Evolutionary conservation across 30 jellyfish, hydroid and myxozoan genomes (phyloP), one percentile per base, ranked within the genome.

Genomic region (Aurelia coerulea): DNA sequence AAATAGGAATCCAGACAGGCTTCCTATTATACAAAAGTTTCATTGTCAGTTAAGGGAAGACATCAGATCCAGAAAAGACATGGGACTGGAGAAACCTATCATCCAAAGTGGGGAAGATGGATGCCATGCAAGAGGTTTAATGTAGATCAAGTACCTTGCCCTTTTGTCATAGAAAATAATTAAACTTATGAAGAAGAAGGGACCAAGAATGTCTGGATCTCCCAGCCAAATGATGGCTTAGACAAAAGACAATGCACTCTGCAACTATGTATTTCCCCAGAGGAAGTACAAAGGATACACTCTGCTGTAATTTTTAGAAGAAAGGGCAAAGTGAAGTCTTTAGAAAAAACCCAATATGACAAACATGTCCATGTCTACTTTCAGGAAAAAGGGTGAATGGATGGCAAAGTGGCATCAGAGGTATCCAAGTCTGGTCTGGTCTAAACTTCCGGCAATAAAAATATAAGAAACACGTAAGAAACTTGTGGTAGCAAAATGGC

Each of bases 71-170:
- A 65, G 89, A 54, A 35, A 69, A 18, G 50, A 74, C 46, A 37
- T 68, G 39, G 39, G 33, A 19, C 12, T 67, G 19, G 29, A 67
- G 33, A n/a, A n/a, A 49, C 19, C 53, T 74, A 14, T 74, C 49
- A 74, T 58, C 76, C 75, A 17, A 74, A 74, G 53, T 74, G 85
- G 85, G 75, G 85, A 17, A 19, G 85, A 4, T 74, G 85, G 74
- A 46, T 51, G 19, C 76, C 53, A 6, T 14, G 19, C 19, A 52
- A 76, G 54, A 74, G 85, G 54, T 49, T 32, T 0, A 78, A 82
- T 82, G 84, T 68, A 31, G 91, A 82, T 70, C 85, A 82, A 69
- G 91, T 68, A 37, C 91, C 85, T 8, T 69, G 77, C 29, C 85
- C 91, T 5, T 82, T 82, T 82, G 78, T 68, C 58, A 53, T 70